These are phyloP conservation scores for Melanerpes formicivorus DNA, from an alignment of 2,113 vertebrate species.

Conservation along the genomic window DNA sequence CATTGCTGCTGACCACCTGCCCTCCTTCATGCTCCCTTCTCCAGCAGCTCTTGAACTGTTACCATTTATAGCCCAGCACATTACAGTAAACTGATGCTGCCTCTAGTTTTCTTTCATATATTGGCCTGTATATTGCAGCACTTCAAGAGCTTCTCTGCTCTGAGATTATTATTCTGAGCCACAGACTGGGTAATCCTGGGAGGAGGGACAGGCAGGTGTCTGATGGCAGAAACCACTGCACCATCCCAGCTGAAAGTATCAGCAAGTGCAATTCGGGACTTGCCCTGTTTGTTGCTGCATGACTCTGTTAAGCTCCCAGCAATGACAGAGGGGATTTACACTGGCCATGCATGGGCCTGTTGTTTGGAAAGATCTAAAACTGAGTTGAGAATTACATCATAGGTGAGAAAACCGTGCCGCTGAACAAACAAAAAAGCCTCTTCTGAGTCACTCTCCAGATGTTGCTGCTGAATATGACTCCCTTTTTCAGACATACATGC, in stretches of 20 bases:
- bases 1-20: rapidly evolving
- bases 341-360: not conserved
- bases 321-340: not conserved
- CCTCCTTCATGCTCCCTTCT: not conserved
- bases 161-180: not conserved
- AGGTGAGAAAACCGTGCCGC: constrained; percentile 15
- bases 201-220: not conserved
- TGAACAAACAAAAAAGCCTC: constrained; percentile 5
- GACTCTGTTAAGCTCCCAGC: not conserved
- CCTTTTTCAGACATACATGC: constrained; percentile 10
- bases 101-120: not conserved
- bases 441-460: constrained; percentile 37
- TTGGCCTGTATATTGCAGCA: not conserved
- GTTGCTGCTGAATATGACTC: constrained; percentile 33
- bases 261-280: not conserved
- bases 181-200: not conserved
- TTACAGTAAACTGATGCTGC: not conserved
- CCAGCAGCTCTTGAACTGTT: not conserved
- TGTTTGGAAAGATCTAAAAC: not conserved
- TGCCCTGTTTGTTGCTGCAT: not conserved
- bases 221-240: not conserved
- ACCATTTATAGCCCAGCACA: not conserved
- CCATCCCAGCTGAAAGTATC: not conserved
- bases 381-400: constrained; percentile 32
- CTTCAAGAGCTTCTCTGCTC: not conserved